Conservation (phyloP, 2,888 invertebrate species). For the Alviniconcha strummeri region DNA sequence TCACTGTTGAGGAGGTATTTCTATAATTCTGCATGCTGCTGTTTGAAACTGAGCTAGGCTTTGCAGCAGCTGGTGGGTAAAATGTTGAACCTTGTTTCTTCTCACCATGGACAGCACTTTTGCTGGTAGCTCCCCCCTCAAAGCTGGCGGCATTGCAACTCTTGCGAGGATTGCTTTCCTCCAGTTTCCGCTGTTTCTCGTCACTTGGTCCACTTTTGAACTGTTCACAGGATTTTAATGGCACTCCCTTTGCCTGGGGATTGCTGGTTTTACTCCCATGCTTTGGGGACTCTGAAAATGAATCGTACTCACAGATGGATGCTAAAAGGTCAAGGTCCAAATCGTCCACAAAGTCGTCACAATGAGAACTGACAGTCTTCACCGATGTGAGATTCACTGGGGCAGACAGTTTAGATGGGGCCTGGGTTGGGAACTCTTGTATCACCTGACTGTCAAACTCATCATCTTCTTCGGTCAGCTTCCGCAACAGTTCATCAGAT, state of each 20-base stretch:
- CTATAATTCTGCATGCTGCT: not conserved
- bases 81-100: too few species aligned
- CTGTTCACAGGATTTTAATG: too few species aligned
- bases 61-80: not conserved
- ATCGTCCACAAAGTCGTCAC: constrained; percentile 23
- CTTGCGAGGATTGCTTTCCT: too few species aligned
- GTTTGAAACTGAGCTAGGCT: not conserved
- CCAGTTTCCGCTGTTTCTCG: too few species aligned
- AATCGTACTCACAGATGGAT: constrained; percentile 11
- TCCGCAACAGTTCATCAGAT: constrained; percentile 58
- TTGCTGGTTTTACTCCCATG: not conserved
- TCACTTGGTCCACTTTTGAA: too few species aligned
- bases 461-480: constrained; percentile 58
- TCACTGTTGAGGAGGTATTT: too few species aligned
- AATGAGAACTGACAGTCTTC: not conserved
- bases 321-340: constrained; percentile 17
- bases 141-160: too few species aligned
- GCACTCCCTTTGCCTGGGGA: too few species aligned
- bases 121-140: too few species aligned
- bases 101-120: too few species aligned
- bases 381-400: not conserved
- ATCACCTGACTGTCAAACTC: constrained; percentile 51
- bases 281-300: constrained; percentile 6
- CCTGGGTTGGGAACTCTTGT: constrained; percentile 26
- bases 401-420: not conserved